Conservation (phyloP, 2,113 vertebrate genomes). For the Talpa occidentalis region DNA sequence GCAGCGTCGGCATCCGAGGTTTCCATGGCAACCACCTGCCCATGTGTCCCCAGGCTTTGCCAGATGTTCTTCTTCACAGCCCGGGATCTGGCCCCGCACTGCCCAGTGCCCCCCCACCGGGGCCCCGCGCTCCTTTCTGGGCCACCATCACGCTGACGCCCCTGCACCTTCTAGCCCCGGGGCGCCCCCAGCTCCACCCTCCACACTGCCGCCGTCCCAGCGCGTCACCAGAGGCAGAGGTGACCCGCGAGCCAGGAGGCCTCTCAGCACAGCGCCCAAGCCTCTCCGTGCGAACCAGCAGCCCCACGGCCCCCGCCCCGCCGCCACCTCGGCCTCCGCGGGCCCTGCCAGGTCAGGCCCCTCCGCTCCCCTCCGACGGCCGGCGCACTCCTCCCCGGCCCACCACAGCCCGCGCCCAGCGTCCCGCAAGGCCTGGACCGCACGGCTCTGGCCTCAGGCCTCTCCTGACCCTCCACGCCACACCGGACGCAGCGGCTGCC, state of each 20-base stretch:
- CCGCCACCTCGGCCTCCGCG: no score
- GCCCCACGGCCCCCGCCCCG: no score
- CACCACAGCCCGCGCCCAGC: no score
- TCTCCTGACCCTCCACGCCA: no score
- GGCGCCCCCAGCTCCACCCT: no score
- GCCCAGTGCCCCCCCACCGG: neutral
- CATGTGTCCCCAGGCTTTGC: neutral
- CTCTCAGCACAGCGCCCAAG: neutral
- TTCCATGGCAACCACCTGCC: slow-evolving; percentile 57
- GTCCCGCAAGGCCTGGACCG: no score
- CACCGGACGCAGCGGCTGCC: neutral
- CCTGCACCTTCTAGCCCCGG: neutral
- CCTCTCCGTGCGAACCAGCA: neutral
- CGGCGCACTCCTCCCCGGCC: no score
- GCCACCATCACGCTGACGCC: neutral
- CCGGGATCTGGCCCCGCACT: no score
- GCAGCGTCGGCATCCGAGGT: neutral
- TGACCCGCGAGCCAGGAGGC: accelerated
- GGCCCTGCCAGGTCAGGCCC: no score
- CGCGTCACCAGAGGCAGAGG: neutral
- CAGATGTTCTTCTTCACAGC: neutral
- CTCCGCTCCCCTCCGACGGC: no score
- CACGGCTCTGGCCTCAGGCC: neutral
- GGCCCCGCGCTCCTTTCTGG: neutral
- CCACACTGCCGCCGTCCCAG: neutral